Evolutionary conservation across 2,113 vertebrate species (phyloP).

Genomic region (Macaca fascicularis): T2T-MFA8v1.1 NC_088377.1:178374001-178374500

Average conservation of each 20-base stretch:
- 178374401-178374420: background rate
- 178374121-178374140: background rate
- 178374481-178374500: background rate
- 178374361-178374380: background rate
- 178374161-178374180: background rate
- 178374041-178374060: background rate
- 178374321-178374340: background rate
- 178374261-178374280: background rate
- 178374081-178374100: background rate
- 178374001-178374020: background rate
- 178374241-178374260: background rate
- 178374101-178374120: background rate
- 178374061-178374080: background rate
- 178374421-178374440: constrained; percentile 10
- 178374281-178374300: constrained; percentile 19
- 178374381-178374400: constrained; percentile 39
- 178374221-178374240: constrained; percentile 6
- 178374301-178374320: constrained; percentile 1
- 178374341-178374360: constrained; percentile 1
- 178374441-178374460: background rate
- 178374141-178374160: background rate
- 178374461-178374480: background rate
- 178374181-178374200: background rate
- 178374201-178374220: background rate
- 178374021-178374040: background rate